Evolutionary conservation across 2,113 vertebrate species (phyloP).

Genomic region (Eudyptes chrysolophus): DNA sequence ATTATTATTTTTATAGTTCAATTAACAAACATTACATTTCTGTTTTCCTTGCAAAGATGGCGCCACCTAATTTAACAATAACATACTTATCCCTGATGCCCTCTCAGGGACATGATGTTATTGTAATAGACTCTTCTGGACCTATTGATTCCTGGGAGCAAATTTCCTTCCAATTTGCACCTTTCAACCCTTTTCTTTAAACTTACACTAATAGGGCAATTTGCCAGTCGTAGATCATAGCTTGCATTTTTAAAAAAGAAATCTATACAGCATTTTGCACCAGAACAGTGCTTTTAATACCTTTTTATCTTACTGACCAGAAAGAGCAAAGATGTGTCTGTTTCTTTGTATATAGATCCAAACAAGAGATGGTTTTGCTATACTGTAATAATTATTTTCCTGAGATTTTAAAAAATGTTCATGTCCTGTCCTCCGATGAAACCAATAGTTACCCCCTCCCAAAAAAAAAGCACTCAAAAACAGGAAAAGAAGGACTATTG

Average conservation of each 20-base stretch:
- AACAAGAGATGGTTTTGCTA: neutral
- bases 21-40: constrained; percentile 74
- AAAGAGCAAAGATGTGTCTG: neutral
- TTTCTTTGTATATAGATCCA: neutral
- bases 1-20: constrained; percentile 80
- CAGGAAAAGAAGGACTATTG: neutral
- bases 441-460: accelerated
- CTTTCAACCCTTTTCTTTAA: constrained; percentile 44
- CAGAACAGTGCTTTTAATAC: neutral
- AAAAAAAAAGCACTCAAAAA: neutral
- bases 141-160: constrained; percentile 58
- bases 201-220: neutral
- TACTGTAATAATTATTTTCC: neutral
- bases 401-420: neutral
- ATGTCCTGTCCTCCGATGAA: neutral
- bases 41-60: constrained; percentile 65
- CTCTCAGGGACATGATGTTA: constrained; percentile 45
- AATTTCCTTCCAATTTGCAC: constrained; percentile 26
- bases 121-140: constrained; percentile 58
- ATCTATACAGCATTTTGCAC: neutral
- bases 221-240: constrained; percentile 11
- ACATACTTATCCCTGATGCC: constrained; percentile 46
- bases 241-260: neutral
- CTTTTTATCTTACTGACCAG: neutral
- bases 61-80: constrained; percentile 64